Evolutionary conservation across 2,797 vertebrate species (phyloP).

Genomic region (Denticeps clupeoides): DNA sequence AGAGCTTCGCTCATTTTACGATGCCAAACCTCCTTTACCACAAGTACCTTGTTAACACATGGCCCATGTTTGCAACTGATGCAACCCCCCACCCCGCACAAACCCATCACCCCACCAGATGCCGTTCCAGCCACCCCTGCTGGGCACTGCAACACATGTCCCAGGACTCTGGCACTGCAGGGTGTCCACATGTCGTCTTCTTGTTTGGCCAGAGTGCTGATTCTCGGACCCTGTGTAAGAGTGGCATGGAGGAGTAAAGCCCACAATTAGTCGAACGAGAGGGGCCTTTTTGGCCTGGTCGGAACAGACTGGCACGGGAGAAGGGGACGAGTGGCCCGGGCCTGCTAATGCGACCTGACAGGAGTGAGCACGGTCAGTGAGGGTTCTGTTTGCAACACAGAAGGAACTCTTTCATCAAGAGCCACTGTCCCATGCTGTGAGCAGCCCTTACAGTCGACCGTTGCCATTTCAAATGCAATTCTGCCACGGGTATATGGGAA

Average conservation of each 20-base stretch:
- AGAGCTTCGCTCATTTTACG: slow-evolving; percentile 26
- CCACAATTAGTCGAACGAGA: neutral
- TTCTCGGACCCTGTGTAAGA: too few species aligned
- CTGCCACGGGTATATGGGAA: neutral
- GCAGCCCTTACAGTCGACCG: too few species aligned
- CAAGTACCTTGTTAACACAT: slow-evolving; percentile 42
- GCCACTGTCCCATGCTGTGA: slow-evolving; percentile 26
- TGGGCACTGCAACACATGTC: too few species aligned
- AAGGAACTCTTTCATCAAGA: slow-evolving; percentile 40
- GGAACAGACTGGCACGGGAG: neutral
- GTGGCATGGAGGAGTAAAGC: neutral
- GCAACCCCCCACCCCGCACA: slow-evolving; percentile 10
- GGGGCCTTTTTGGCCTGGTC: neutral
- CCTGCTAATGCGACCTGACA: slow-evolving; percentile 52
- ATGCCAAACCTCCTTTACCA: slow-evolving; percentile 46
- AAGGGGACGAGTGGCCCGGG: slow-evolving; percentile 5
- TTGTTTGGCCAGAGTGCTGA: too few species aligned
- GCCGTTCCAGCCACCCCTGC: neutral
- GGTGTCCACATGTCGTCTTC: slow-evolving; percentile 27
- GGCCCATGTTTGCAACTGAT: slow-evolving; percentile 49
- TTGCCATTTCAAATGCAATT: neutral
- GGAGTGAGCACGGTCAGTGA: slow-evolving; percentile 55
- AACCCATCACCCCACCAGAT: neutral
- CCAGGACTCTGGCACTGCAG: slow-evolving; percentile 29
- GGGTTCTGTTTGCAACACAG: slow-evolving; percentile 50